These are phyloP conservation scores for Entomyzon cyanotis DNA, from an alignment of 2,113 vertebrate genomes.

Conservation along the genomic window DNA sequence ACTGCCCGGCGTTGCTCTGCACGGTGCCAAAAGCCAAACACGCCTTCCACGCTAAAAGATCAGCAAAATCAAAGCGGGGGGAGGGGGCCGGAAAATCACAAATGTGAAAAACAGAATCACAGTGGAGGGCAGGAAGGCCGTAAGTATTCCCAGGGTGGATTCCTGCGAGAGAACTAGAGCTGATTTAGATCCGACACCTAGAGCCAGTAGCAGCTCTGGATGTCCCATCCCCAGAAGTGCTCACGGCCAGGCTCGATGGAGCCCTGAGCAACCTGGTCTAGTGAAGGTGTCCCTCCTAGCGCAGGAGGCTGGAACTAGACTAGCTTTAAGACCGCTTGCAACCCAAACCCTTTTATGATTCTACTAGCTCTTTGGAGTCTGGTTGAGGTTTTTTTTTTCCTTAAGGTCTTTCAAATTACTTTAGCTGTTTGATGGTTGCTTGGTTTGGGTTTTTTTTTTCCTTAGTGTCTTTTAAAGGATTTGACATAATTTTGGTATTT, in stretches of 20 bases:
- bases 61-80: not conserved
- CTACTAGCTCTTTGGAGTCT: not conserved
- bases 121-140: accelerated
- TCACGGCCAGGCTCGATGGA: not conserved
- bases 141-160: accelerated
- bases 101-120: accelerated
- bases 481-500: not conserved
- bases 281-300: not conserved
- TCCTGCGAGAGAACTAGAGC: not conserved
- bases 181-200: accelerated
- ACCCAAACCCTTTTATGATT: not conserved
- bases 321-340: not conserved
- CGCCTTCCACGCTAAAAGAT: not conserved
- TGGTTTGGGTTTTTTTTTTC: not conserved
- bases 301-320: not conserved
- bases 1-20: accelerated
- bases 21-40: not conserved
- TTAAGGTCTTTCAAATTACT: not conserved
- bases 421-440: not conserved
- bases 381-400: not conserved
- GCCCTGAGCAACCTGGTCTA: not conserved
- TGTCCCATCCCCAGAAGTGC: too few species aligned
- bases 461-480: not conserved
- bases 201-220: not conserved
- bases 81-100: not conserved